phyloP scores from a whole-genome alignment of 2,888 invertebrate genomes.

The Spisula subtruncata region DNA sequence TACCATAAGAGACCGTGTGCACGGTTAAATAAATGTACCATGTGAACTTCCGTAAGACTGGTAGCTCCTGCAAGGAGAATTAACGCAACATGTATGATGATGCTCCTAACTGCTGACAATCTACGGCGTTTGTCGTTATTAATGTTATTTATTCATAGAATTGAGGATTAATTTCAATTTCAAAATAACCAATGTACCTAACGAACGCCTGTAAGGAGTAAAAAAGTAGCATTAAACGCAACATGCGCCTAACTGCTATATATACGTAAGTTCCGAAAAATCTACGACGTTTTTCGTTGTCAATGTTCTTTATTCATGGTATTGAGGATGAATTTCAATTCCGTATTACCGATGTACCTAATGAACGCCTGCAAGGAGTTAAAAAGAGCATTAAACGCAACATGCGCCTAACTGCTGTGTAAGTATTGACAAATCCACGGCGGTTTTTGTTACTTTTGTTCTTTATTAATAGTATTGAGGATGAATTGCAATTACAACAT shows the following conservation, averaged over 20 bases:
- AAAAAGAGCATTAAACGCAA: background rate
- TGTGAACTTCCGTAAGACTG: too few species aligned
- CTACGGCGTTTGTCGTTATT: background rate
- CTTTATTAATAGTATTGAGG: background rate
- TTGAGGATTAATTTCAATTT: too few species aligned
- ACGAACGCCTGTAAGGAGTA: background rate
- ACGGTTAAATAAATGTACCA: too few species aligned
- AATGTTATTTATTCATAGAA: background rate
- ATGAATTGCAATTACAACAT: conserved; percentile 8
- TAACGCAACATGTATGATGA: too few species aligned
- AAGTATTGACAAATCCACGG: background rate
- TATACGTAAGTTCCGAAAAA: background rate
- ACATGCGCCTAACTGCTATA: background rate
- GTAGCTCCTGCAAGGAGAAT: too few species aligned
- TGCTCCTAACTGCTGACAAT: background rate
- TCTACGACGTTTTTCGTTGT: background rate
- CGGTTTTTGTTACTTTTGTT: background rate
- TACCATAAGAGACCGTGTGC: background rate
- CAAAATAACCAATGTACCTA: too few species aligned
- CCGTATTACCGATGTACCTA: too few species aligned
- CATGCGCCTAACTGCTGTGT: background rate
- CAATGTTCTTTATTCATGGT: background rate
- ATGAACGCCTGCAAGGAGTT: background rate
- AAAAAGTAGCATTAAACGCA: background rate
- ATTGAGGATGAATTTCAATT: too few species aligned